Evolutionary conservation across 2,797 vertebrate genomes (phyloP).

Genomic region (Gephyroberyx darwinii): DNA sequence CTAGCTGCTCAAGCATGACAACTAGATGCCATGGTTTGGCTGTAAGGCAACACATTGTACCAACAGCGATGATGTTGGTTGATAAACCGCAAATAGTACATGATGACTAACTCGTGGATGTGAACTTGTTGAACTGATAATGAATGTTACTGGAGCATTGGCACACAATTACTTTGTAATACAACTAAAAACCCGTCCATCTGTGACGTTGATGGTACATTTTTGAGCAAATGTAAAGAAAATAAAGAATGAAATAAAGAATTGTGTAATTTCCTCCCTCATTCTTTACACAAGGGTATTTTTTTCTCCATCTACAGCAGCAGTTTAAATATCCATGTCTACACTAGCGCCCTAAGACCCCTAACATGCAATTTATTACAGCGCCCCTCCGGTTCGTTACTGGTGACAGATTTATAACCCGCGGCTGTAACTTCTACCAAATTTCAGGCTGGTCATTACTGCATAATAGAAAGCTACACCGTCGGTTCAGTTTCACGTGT

Average conservation of each 20-base stretch:
- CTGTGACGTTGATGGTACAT: not conserved
- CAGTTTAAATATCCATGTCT: conserved; percentile 33
- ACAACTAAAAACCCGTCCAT: not conserved
- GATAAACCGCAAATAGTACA: not conserved
- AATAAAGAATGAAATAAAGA: conserved; percentile 6
- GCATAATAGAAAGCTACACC: conserved; percentile 47
- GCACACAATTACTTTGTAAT: not conserved
- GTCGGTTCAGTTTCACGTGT: conserved; percentile 27
- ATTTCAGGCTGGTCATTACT: conserved; percentile 42
- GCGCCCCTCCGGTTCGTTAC: conserved; percentile 55
- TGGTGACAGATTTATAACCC: conserved; percentile 61
- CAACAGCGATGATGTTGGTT: not conserved
- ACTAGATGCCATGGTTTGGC: not conserved
- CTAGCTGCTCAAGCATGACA: not conserved
- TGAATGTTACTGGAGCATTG: not conserved
- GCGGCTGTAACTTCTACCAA: conserved; percentile 31
- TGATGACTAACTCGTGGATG: not conserved
- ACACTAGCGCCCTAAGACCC: conserved; percentile 32
- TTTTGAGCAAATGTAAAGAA: too few relatives aligned
- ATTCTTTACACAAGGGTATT: not conserved
- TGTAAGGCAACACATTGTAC: not conserved
- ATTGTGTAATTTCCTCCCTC: not conserved
- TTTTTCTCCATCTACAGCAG: conserved; percentile 16
- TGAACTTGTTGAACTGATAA: conserved; percentile 2
- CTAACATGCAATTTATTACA: conserved; percentile 33